Conservation (phyloP, 2,113 vertebrate species). For the Acinonyx jubatus region DNA sequence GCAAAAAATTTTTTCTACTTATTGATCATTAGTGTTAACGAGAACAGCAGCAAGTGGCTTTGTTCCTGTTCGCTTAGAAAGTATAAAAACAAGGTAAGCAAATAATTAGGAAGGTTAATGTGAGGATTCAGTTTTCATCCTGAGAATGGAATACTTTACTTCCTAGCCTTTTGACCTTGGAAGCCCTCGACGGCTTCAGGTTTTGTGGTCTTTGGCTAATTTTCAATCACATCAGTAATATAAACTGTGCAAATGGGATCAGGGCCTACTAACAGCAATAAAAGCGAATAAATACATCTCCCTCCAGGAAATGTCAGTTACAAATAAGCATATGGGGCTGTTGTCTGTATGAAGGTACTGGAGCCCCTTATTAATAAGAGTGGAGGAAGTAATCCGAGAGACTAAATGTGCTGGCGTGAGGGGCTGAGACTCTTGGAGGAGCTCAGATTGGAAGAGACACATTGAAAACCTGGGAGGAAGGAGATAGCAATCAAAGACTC, state of each 20-base stretch:
- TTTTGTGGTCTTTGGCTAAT: slow-evolving; percentile 55
- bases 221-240: slow-evolving; percentile 45
- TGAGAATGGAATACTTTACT: slow-evolving; percentile 62
- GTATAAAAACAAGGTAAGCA: slow-evolving; percentile 74
- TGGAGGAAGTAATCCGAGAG: slow-evolving; percentile 28
- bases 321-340: not conserved
- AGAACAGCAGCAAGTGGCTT: slow-evolving; percentile 69
- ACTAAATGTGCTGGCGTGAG: not conserved
- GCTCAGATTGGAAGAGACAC: not conserved
- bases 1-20: slow-evolving; percentile 58
- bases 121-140: slow-evolving; percentile 55
- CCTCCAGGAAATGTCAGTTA: slow-evolving; percentile 52
- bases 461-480: not conserved
- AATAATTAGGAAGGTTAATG: slow-evolving; percentile 70
- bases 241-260: slow-evolving; percentile 18
- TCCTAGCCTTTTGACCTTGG: slow-evolving; percentile 54
- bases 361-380: slow-evolving; percentile 29
- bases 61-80: slow-evolving; percentile 72
- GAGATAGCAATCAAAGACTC: slow-evolving; percentile 29
- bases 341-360: not conserved
- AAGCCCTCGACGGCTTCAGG: slow-evolving; percentile 44
- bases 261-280: slow-evolving; percentile 47
- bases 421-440: not conserved
- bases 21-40: slow-evolving; percentile 78
- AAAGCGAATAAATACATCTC: slow-evolving; percentile 2